Evolutionary conservation across 2,797 vertebrate genomes (phyloP).

Genomic region (Gouania willdenowi): DNA sequence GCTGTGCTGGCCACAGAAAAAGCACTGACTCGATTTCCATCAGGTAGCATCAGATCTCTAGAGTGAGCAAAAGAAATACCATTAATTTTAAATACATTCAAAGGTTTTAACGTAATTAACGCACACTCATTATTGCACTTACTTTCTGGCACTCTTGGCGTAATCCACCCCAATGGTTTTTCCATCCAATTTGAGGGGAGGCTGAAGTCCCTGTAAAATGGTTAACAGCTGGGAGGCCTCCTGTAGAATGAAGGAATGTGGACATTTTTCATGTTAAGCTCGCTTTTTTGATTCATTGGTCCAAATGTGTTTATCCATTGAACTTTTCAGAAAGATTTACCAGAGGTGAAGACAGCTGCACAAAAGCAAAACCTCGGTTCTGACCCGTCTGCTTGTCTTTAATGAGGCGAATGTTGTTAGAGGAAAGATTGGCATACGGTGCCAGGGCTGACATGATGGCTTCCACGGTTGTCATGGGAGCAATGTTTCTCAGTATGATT

Average conservation of each 20-base stretch:
- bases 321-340: constrained; percentile 64
- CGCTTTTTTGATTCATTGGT: too few relatives aligned
- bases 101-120: background rate
- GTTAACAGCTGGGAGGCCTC: constrained; percentile 96
- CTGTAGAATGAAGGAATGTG: constrained; percentile 67
- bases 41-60: constrained; percentile 92
- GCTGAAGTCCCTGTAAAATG: constrained; percentile 94
- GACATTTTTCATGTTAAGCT: too few relatives aligned
- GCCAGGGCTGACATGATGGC: constrained; percentile 91
- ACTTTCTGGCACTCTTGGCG: constrained; percentile 98
- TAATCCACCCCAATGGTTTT: constrained; percentile 99
- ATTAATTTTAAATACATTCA: background rate
- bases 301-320: too few relatives aligned
- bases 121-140: constrained; percentile 45
- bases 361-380: constrained; percentile 97
- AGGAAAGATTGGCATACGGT: constrained; percentile 91
- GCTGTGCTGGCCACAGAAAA: constrained; percentile 98
- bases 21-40: constrained; percentile 94
- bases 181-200: constrained; percentile 93
- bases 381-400: constrained; percentile 98
- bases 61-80: background rate
- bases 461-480: constrained; percentile 90
- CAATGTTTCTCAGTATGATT: constrained; percentile 96
- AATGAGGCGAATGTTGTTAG: constrained; percentile 96
- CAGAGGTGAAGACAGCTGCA: constrained; percentile 95